Base-by-base conservation (phyloP, 1,140 invertebrate species). In the Drosophila aff. region DNA sequence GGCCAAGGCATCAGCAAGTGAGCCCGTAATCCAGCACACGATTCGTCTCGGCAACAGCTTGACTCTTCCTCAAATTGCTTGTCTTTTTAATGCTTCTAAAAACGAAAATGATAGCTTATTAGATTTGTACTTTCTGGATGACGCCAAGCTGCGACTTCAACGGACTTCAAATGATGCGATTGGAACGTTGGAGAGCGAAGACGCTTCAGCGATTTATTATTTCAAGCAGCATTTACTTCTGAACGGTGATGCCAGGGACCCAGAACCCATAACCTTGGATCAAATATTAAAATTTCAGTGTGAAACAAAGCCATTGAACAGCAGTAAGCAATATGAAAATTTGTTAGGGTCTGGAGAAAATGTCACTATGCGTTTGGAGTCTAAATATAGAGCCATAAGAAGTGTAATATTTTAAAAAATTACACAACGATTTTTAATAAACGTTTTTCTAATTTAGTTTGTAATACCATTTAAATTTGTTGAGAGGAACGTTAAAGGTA, bases 191-290 rank as follows among this genome's bases (percentile, higher is more conserved):
- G 43, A 82, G 47, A 69, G 71, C 55, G 43, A 68, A 21, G 76
- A 89, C 66, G 69, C 72, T 31, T 66, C 76, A 9, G 72, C 79
- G 5, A 46, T 91, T 40, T 89, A 78, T 58, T 73, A 85, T 50
- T 52, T 89, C 4, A 91, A 91, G 49, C 53, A 76, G 31, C 67
- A 82, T 31, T 57, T 89, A 11, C 9, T 65, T 28, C 65, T 76
- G 8, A 85, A 79, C 62, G 47, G 18, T 1, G n/a, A 55, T 1
- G 18, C 2, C 4, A n/a, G 36, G 10, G 15, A 49, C 15, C 41
- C 28, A 6, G 26, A 44, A 44, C 9, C 10, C 15, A 4, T n/a
- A 18, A 28, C 18, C 1, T 43, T 58, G 38, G 36, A 31, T 46
- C 15, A 47, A 58, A 44, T 90, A 36, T 38, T 71, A 68, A 79